Percentiles rank a stretch among this genome's conserved stretches.
phyloP scores from a whole-genome alignment of 2,797 vertebrate species.

The Triplophysa bombifrons region DNA sequence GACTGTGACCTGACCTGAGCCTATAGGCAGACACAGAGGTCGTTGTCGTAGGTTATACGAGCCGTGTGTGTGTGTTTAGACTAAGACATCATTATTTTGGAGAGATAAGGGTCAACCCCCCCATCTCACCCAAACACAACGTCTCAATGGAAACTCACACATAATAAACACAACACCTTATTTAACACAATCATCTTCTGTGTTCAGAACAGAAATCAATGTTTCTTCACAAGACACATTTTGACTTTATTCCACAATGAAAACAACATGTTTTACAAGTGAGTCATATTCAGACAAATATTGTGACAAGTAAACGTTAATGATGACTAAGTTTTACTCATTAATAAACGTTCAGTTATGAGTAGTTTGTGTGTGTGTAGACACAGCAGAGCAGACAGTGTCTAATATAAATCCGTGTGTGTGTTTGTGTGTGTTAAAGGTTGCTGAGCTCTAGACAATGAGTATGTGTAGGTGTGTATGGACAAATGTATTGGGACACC shows the following conservation, averaged over 20 bases:
- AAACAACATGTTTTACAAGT: neutral
- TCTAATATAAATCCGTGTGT: neutral
- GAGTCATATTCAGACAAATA: neutral
- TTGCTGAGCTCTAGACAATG: no score
- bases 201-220: neutral
- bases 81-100: conserved; percentile 26
- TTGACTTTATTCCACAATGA: neutral
- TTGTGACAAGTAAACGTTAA: neutral
- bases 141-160: neutral
- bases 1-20: conserved; percentile 16
- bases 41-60: neutral
- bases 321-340: neutral
- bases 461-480: neutral
- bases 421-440: conserved; percentile 5
- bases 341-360: neutral
- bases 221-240: neutral
- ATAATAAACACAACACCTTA: neutral
- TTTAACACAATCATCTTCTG: neutral
- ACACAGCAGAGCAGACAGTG: conserved; percentile 39
- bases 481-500: no score
- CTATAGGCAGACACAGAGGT: conserved; percentile 25
- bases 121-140: neutral
- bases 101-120: conserved; percentile 22
- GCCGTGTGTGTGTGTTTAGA: neutral
- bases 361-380: neutral